phyloP scores from a whole-genome alignment of 2,797 vertebrate species.

The Sebastes taczanowskii region DNA sequence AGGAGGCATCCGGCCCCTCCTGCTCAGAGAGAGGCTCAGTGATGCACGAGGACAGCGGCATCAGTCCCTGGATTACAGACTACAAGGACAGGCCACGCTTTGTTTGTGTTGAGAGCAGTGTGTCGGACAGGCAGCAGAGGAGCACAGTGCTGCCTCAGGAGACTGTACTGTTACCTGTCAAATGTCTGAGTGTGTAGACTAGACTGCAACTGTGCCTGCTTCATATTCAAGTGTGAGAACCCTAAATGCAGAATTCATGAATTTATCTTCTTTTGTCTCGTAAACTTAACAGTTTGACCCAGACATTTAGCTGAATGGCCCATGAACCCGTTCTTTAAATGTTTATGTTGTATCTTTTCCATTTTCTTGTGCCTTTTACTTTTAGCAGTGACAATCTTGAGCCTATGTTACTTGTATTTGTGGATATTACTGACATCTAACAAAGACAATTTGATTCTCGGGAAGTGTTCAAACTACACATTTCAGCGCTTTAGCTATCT shows the following conservation, averaged over 20 bases:
- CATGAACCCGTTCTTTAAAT: background rate
- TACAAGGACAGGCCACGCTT: slow-evolving; percentile 52
- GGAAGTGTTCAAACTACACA: slow-evolving; percentile 1
- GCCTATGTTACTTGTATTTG: background rate
- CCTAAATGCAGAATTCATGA: slow-evolving; percentile 20
- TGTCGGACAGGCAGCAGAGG: slow-evolving; percentile 46
- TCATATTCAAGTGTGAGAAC: slow-evolving; percentile 1
- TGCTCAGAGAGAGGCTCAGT: slow-evolving; percentile 37
- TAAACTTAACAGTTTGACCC: background rate
- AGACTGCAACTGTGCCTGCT: slow-evolving; percentile 6
- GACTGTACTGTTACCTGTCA: slow-evolving; percentile 38
- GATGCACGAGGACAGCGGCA: slow-evolving; percentile 47
- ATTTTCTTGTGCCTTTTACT: background rate
- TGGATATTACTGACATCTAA: background rate
- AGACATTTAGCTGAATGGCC: background rate
- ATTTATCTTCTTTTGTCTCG: background rate
- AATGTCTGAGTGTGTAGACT: background rate
- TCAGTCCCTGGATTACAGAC: slow-evolving; percentile 53
- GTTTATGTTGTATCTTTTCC: background rate
- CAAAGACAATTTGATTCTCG: background rate
- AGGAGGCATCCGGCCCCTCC: background rate
- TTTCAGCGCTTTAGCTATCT: slow-evolving; percentile 3
- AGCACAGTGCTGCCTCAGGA: slow-evolving; percentile 32
- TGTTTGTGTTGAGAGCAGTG: slow-evolving; percentile 50
- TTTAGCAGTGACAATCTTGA: background rate